Evolutionary conservation across 2,797 vertebrate species (phyloP).

Genomic region (Rhynchotus rufescens): DNA sequence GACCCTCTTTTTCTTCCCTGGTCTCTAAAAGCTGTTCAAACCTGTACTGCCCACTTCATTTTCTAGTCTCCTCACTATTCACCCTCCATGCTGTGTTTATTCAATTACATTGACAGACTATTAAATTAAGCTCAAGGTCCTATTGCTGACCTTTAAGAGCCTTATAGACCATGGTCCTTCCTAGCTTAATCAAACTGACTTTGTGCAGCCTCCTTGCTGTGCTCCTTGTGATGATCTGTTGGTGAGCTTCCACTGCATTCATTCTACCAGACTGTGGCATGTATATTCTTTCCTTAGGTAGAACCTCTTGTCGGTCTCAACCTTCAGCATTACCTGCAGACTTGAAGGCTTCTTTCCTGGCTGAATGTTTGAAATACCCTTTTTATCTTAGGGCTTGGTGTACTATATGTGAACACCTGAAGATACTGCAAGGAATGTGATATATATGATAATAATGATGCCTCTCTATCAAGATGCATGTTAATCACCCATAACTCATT

Average conservation of each 20-base stretch:
- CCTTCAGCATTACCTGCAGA: neutral
- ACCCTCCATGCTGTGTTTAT: conserved; percentile 36
- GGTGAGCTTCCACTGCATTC: neutral
- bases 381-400: neutral
- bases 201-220: neutral
- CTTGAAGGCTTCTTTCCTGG: neutral
- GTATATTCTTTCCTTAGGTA: neutral
- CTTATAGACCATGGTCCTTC: neutral
- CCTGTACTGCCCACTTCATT: conserved; percentile 23
- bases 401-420: neutral
- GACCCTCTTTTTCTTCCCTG: neutral
- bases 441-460: neutral
- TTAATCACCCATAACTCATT: neutral
- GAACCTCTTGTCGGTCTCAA: neutral
- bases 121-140: conserved; percentile 57
- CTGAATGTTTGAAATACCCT: neutral
- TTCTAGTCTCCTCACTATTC: neutral
- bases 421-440: too few species aligned
- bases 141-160: conserved; percentile 5
- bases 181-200: neutral
- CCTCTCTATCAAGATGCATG: neutral
- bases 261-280: neutral
- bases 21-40: conserved; percentile 5
- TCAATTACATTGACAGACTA: conserved; percentile 29
- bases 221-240: neutral